These are phyloP conservation scores for Sorex fumeus DNA, from an alignment of 2,113 vertebrate genomes.

Conservation along the genomic window DNA sequence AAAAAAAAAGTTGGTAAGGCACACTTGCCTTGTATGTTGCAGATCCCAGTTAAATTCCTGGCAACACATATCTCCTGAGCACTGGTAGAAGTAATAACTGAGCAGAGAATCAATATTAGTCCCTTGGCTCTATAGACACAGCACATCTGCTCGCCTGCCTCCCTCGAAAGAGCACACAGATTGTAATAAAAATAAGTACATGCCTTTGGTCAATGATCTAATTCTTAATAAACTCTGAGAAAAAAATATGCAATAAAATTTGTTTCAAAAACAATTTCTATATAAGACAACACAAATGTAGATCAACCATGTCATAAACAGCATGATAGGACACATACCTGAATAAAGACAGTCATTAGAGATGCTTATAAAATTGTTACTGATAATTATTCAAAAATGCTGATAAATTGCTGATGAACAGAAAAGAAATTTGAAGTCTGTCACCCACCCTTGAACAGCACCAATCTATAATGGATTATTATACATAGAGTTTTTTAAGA, in stretches of 20 bases:
- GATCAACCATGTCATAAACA: neutral
- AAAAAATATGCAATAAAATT: conserved; percentile 32
- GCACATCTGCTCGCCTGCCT: neutral
- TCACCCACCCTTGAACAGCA: neutral
- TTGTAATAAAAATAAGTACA: neutral
- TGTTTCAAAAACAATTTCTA: neutral
- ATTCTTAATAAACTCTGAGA: conserved; percentile 5
- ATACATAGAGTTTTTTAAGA: neutral
- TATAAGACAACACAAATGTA: neutral
- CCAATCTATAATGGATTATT: conserved; percentile 1
- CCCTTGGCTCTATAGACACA: no score
- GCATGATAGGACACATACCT: neutral
- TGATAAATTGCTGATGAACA: neutral
- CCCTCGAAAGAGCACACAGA: neutral
- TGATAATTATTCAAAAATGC: conserved; percentile 16
- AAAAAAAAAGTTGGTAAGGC: no score
- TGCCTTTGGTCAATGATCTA: no score
- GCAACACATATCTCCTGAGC: no score
- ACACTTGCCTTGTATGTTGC: no score
- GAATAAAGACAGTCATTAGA: neutral
- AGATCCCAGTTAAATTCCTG: no score
- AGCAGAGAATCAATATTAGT: no score
- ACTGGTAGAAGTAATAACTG: no score
- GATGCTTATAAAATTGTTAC: neutral
- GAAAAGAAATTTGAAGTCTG: conserved; percentile 35